Conservation (phyloP, 2,113 vertebrate species). For the Fukomys damarensis region DNA sequence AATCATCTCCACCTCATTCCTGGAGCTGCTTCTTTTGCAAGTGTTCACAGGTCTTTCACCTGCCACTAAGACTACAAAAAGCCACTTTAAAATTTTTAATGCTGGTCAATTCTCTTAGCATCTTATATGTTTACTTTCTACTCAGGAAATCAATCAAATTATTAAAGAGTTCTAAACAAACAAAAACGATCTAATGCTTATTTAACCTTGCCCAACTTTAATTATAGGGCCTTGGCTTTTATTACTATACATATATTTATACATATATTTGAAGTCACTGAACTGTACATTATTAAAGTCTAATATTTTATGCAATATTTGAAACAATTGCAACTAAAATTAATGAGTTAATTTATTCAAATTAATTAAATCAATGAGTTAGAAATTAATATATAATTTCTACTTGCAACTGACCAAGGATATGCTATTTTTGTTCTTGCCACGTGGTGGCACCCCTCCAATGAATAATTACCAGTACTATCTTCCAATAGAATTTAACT, state of each 20-base stretch:
- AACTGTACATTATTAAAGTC: not conserved
- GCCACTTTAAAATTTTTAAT: not conserved
- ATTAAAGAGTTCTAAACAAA: not conserved
- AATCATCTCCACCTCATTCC: not conserved
- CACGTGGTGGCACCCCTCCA: conserved; percentile 60
- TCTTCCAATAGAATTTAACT: not conserved
- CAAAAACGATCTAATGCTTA: not conserved
- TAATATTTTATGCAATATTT: not conserved
- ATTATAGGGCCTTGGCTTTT: not conserved
- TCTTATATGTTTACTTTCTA: conserved; percentile 4
- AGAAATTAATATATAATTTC: not conserved
- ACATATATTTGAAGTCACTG: not conserved
- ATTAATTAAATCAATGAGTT: not conserved
- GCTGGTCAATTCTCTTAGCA: not conserved
- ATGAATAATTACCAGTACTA: conserved; percentile 1
- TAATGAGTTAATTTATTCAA: not conserved
- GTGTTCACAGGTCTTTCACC: not conserved
- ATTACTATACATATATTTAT: not conserved
- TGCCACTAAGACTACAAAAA: not conserved
- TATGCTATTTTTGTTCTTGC: conserved; percentile 33
- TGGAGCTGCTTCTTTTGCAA: not conserved
- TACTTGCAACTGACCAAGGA: not conserved
- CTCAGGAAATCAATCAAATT: not conserved
- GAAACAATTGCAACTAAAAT: not conserved
- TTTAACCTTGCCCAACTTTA: not conserved